Evolutionary conservation across 2,113 vertebrate species (phyloP).

Genomic region (Psittacus erithacus): DNA sequence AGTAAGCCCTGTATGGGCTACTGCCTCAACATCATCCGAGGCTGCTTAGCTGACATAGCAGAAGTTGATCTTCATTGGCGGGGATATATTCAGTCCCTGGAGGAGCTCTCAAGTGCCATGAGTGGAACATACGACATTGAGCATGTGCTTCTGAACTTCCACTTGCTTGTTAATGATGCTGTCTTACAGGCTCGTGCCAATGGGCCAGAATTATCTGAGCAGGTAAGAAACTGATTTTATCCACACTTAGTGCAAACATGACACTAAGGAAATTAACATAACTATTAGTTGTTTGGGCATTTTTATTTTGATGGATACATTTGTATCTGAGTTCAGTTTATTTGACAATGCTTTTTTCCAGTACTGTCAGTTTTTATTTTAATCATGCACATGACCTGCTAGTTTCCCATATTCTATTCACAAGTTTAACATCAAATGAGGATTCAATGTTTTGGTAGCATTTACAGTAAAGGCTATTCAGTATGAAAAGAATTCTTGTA

Average conservation of each 20-base stretch:
- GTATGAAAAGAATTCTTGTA: neutral
- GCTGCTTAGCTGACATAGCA: conserved; percentile 85
- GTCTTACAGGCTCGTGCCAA: conserved; percentile 74
- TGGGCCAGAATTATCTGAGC: conserved; percentile 69
- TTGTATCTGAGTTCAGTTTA: neutral
- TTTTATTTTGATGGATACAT: neutral
- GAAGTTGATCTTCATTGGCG: conserved; percentile 88
- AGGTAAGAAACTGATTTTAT: conserved; percentile 72
- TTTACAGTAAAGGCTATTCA: neutral
- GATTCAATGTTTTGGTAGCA: neutral
- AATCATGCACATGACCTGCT: neutral
- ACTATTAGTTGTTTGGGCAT: neutral
- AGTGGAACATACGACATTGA: conserved; percentile 76
- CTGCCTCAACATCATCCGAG: conserved; percentile 86
- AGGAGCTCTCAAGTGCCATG: conserved; percentile 81
- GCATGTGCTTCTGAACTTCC: conserved; percentile 81
- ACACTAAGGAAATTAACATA: neutral
- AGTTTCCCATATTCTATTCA: neutral
- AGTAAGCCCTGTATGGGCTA: conserved; percentile 89
- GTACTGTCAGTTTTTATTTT: neutral
- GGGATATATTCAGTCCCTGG: conserved; percentile 82
- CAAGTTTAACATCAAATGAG: neutral
- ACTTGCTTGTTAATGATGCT: conserved; percentile 78
- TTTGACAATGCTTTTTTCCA: neutral
- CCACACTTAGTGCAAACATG: rapidly evolving